phyloP scores from a whole-genome alignment of 2,113 vertebrate species.

The Engraulis encrasicolus region DNA sequence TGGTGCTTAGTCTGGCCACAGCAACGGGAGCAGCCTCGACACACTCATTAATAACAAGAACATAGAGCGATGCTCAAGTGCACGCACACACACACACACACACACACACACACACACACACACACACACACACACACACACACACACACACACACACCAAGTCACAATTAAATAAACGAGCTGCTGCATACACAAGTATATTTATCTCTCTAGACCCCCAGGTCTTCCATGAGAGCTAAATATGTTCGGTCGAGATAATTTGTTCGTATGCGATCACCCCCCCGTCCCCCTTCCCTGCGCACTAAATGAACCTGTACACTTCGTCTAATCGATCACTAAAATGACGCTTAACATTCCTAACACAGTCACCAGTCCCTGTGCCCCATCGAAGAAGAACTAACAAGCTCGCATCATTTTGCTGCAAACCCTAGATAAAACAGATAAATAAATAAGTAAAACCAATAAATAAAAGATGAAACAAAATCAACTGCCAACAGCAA shows the following conservation, averaged over 20 bases:
- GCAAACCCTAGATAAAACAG: neutral
- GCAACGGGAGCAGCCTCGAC: slow-evolving; percentile 42
- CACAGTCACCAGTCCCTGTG: neutral
- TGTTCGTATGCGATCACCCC: neutral
- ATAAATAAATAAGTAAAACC: neutral
- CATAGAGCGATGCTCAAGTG: neutral
- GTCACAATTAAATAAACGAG: neutral
- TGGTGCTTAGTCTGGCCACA: slow-evolving; percentile 56
- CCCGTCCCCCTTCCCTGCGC: too few relatives aligned
- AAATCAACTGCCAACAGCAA: neutral
- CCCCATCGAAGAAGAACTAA: neutral
- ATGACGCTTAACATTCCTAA: neutral
- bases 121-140: neutral
- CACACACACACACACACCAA: neutral
- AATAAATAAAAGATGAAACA: neutral
- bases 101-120: neutral
- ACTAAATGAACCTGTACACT: neutral
- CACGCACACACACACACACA: neutral
- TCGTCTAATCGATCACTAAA: neutral
- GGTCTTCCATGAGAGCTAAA: neutral
- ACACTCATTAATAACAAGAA: slow-evolving; percentile 2
- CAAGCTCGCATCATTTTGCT: neutral
- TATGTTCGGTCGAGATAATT: neutral
- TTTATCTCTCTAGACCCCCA: neutral
- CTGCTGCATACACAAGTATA: neutral